Evolutionary conservation across 2,113 vertebrate genomes (phyloP), one percentile per base, ranked within the genome.

Genomic region (Leptodactylus fuscus): DNA sequence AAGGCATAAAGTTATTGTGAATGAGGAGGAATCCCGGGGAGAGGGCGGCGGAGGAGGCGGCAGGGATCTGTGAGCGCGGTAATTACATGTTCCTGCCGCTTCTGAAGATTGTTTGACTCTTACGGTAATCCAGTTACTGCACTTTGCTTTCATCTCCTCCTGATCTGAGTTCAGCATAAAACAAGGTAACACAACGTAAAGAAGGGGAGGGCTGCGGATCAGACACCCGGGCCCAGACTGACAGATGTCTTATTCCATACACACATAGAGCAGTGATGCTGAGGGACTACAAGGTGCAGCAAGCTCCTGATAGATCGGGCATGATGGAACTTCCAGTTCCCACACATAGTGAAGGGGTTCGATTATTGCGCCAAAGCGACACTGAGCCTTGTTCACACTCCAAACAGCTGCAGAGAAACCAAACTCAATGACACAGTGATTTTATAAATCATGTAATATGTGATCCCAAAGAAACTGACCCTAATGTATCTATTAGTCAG

Each of bases 71-170:
- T 89, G 91, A 93, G 91, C 92, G 90, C 91, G 93, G 93, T 94
- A 94, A 94, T 94, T 94, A 94, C 91, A 89, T 89, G 89, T 88
- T 93, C 86, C 91, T 94, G 90, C 90, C 91, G 91, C 90, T 91
- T 91, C 93, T 92, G 92, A 77, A 89, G 91, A 92, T 90, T 91
- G 81, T 87, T 90, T 87, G 89, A 90, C 93, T 91, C 89, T 91
- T 88, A 88, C 92, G 90, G 89, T 94, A 95, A 95, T 95, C 93
- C 92, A 93, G 92, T 94, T 95, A 95, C 92, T 92, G 92, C 88
- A 87, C 87, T 89, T 91, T 88, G 91, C 87, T 94, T 94, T 94
- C 91, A 94, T 95, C 93, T 93, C 90, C 34, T 24, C 41, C 13
- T 34, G 24, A 78, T 29, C 58, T 36, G 90, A 90, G 89, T 92